These are phyloP conservation scores for Spilosoma lubricipeda DNA, from an alignment of 2,888 invertebrate genomes.

Conservation along the genomic window DNA sequence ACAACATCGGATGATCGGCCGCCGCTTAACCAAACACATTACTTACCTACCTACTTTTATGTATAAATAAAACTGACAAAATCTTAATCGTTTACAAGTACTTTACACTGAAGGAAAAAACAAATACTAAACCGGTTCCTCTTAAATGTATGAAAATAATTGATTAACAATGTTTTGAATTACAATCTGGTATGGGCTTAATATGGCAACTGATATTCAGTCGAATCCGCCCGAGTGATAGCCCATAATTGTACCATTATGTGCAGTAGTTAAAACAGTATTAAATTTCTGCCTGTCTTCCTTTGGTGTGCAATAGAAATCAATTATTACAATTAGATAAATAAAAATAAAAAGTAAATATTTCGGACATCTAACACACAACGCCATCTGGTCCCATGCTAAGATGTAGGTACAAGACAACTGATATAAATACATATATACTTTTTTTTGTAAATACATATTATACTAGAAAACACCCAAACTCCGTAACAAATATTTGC, in stretches of 20 bases:
- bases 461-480: no score
- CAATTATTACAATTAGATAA: not conserved
- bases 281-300: not conserved
- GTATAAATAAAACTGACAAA: not conserved
- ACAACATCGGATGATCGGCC: slow-evolving; percentile 26
- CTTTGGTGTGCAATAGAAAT: not conserved
- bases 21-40: not conserved
- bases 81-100: not conserved
- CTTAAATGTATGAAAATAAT: not conserved
- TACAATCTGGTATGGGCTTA: no score
- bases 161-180: no score
- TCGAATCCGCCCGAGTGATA: not conserved
- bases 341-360: no score
- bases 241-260: not conserved
- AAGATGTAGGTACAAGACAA: no score
- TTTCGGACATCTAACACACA: no score
- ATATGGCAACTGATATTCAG: not conserved
- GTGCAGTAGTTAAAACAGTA: not conserved
- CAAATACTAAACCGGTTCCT: not conserved
- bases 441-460: no score
- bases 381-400: no score
- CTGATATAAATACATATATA: no score
- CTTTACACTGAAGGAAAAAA: not conserved
- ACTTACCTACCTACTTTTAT: no score
- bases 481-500: no score